phyloP scores from a whole-genome alignment of 1,140 invertebrate species.

The Doryteuthis pealeii region DNA sequence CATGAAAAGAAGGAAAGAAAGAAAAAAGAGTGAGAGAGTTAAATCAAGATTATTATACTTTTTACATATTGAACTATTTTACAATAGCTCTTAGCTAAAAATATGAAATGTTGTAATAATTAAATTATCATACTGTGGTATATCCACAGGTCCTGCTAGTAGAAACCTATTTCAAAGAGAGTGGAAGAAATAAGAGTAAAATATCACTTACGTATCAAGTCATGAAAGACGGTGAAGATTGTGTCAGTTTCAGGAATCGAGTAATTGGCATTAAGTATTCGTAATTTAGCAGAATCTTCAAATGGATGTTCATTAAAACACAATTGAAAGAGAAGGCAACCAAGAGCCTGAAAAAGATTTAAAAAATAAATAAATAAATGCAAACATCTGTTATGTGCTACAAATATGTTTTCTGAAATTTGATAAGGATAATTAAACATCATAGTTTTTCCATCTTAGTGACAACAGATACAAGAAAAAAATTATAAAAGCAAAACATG shows the following conservation, averaged over 20 bases:
- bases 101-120: too few relatives aligned
- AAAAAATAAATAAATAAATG: neutral
- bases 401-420: neutral
- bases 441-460: neutral
- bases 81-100: too few relatives aligned
- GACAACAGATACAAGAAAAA: too few relatives aligned
- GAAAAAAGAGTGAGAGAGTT: too few relatives aligned
- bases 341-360: constrained; percentile 70
- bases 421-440: neutral
- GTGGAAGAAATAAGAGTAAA: too few relatives aligned
- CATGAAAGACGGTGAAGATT: constrained; percentile 81
- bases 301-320: constrained; percentile 96
- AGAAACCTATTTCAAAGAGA: too few relatives aligned
- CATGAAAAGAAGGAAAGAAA: too few relatives aligned
- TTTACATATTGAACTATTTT: too few relatives aligned
- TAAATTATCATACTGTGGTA: too few relatives aligned
- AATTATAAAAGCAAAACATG: too few relatives aligned
- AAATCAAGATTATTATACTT: too few relatives aligned
- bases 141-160: too few relatives aligned
- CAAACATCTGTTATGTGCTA: neutral
- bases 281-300: constrained; percentile 92
- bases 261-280: constrained; percentile 95
- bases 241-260: constrained; percentile 78
- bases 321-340: constrained; percentile 90
- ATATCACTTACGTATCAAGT: constrained; percentile 78